phyloP scores from a whole-genome alignment of 2,797 vertebrate genomes.

The Iguana delicatissima region DNA sequence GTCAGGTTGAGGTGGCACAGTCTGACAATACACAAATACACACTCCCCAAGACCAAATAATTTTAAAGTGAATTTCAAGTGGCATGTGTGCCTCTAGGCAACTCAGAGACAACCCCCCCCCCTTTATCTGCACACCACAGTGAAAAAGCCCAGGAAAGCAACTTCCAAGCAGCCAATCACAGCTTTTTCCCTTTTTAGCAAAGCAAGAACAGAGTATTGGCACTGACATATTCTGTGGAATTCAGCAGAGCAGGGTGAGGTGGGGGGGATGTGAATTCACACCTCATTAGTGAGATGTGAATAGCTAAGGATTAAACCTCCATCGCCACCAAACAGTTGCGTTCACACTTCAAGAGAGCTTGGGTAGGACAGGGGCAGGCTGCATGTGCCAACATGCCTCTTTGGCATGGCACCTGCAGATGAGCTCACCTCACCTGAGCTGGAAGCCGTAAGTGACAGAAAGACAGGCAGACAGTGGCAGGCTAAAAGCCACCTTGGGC shows the following conservation, averaged over 20 bases:
- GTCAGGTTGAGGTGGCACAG: slow-evolving; percentile 67
- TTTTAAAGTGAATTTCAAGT: slow-evolving; percentile 61
- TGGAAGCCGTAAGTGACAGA: neutral
- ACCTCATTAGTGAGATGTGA: slow-evolving; percentile 8
- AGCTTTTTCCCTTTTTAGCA: slow-evolving; percentile 44
- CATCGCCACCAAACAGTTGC: neutral
- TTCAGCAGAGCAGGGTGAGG: neutral
- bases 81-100: slow-evolving; percentile 65
- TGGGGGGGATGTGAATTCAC: neutral
- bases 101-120: slow-evolving; percentile 59
- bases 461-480: too few relatives aligned
- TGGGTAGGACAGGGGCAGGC: neutral
- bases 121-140: slow-evolving; percentile 60
- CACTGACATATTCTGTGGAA: neutral
- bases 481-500: neutral
- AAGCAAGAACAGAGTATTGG: neutral
- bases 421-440: neutral
- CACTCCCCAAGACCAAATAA: slow-evolving; percentile 38
- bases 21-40: slow-evolving; percentile 42
- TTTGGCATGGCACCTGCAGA: neutral
- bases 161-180: slow-evolving; percentile 61
- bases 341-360: neutral
- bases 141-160: slow-evolving; percentile 62
- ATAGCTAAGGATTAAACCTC: neutral
- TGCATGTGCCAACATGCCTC: neutral